These are phyloP conservation scores for Rotaria socialis DNA, from an alignment of 2,888 invertebrate genomes.

Conservation along the genomic window DNA sequence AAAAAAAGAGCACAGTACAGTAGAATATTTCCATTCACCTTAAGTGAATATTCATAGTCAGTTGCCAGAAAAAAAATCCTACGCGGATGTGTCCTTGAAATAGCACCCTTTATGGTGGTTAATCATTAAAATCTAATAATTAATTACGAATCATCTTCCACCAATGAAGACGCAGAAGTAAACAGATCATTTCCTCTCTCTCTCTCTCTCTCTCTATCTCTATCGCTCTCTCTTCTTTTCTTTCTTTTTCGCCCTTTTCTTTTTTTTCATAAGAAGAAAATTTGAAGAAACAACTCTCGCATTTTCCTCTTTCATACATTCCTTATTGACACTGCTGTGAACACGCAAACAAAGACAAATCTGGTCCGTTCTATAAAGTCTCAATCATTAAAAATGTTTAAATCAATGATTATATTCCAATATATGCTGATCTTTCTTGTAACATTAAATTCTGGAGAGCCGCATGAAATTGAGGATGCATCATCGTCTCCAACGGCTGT, in stretches of 20 bases:
- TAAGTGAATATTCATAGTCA: too few species aligned
- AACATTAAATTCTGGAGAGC: neutral
- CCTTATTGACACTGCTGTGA: neutral
- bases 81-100: neutral
- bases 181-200: neutral
- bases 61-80: neutral
- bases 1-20: too few species aligned
- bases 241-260: neutral
- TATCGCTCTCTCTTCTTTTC: too few species aligned
- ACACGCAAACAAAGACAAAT: neutral
- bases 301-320: neutral
- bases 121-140: neutral
- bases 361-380: neutral
- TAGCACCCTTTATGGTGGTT: too few species aligned
- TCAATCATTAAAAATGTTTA: neutral
- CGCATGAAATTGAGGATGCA: neutral
- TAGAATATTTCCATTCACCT: too few species aligned
- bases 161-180: neutral
- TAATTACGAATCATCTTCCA: neutral
- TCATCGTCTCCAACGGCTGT: neutral
- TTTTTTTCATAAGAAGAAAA: neutral
- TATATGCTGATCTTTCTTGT: neutral
- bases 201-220: neutral
- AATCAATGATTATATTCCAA: neutral
- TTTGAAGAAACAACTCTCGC: neutral